Base-by-base conservation (phyloP, 2,113 vertebrate species). In the Camelus bactrianus region DNA sequence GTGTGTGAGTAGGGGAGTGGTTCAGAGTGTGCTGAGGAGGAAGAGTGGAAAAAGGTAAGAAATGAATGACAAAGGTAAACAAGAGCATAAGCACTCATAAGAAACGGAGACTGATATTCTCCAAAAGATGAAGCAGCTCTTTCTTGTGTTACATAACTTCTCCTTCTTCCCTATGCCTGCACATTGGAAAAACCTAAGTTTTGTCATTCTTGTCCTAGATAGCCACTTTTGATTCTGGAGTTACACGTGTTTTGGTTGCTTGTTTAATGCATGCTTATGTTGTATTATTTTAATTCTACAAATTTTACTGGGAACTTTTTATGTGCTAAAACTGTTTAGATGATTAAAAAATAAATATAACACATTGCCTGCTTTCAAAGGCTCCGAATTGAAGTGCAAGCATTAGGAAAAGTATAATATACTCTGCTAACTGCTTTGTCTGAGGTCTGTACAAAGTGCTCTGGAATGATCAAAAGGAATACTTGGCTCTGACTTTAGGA, bases 211-310 rank as follows among this genome's bases (percentile, higher is more conserved):
- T 81, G 10, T 79, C 42, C 46, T 89, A 12, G 28, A 30, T 30
- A 72, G 1, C 0, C 2, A 69, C 8, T 11, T 94, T 84, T 92
- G 24, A 84, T 72, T 64, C 24, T 58, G 56, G 32, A 72, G 24
- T 72, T 92, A 65, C 2, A 17, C 0, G 2, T 77, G 75, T 77
- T 77, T n/a, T 54, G 30, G 15, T 79, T 79, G 35, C 19, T 35
- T 79, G 24, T 64, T 56, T 79, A 35, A 56, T 54, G 10, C 8
- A n/a, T n/a, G 2, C 22, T 80, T 91, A 70, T 22, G 20, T 64
- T 24, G 5, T 89, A 64, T 52, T 46, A 64, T 75, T 88, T 93
- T 69, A 90, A 87, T 56, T 94, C 16, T 80, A 5, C 10, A 87
- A 64, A 95, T 4, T 30, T 87, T 52, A 73, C 13, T 20, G 7